Base-by-base conservation (phyloP, 2,888 invertebrate species). In the Acrobasis suavella region DNA sequence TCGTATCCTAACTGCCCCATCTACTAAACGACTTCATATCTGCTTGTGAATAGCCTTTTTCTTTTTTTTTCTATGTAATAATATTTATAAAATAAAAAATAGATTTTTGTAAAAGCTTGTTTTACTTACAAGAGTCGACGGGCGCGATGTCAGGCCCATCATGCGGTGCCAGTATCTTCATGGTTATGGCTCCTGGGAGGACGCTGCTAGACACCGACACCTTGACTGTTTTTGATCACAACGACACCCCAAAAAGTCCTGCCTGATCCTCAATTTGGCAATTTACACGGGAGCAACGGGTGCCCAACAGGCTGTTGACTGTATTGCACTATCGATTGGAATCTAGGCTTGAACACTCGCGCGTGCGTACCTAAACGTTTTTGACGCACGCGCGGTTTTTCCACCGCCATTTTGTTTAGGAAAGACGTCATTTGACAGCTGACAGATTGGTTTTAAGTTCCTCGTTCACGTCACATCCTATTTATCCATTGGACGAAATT, bases 141-240 rank as follows among this genome's bases (percentile, higher is more conserved):
- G 94, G 94, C 65, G 92, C 86, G 70, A 94, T 94, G 72, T 94
- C 91, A 0, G 94, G 94, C 51, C 94, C 94, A 69, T 94, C 94
- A 69, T 92, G 83, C 0, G 84, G 79, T 60, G 81, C 93, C 71
- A 92, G 82, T 88, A 94, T 93, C 87, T 89, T 92, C 87, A 87
- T 87, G 10, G 82, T 86, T 81, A 91, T 89, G 65, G 87, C 89
- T 58, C 89, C 91, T 9, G 85, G 89, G 12, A 91, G 74, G 3
- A 90, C 86, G 81, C 90, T 90, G 72, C 88, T 89, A 70, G 87
- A 83, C 64, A 91, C 86, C 78, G 91, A 91, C 91, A 91, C 91
- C 77, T 82, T 91, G 88, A 71, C 77, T 77, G 68, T 69, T 80
- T 86, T 78, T 56, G 66, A 70, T 71, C 73, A 78, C 83, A 72